Conservation (phyloP, 2,888 invertebrate genomes). For the Eudemis profundana region DNA sequence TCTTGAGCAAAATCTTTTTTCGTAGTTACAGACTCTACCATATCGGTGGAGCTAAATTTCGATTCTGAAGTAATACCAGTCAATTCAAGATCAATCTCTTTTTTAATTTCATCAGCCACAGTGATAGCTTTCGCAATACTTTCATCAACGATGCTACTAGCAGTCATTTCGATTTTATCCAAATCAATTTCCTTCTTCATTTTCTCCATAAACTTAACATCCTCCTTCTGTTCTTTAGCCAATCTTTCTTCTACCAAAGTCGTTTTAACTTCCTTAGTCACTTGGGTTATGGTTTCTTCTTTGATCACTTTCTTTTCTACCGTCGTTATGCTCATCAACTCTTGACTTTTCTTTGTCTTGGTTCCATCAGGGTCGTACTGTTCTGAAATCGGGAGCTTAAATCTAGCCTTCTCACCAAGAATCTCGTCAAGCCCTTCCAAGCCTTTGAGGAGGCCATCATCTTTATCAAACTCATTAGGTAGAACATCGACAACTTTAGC, state of each 20-base stretch:
- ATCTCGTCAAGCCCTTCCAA: slow-evolving; percentile 13
- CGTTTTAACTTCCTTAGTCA: slow-evolving; percentile 41
- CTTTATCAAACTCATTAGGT: slow-evolving; percentile 51
- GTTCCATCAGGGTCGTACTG: slow-evolving; percentile 71
- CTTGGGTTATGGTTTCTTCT: slow-evolving; percentile 29
- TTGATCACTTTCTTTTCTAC: slow-evolving; percentile 41
- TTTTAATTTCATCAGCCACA: slow-evolving; percentile 67
- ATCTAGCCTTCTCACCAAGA: slow-evolving; percentile 56
- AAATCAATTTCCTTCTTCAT: slow-evolving; percentile 62
- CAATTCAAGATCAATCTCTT: slow-evolving; percentile 65
- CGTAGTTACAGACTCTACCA: slow-evolving; percentile 1
- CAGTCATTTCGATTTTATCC: slow-evolving; percentile 68
- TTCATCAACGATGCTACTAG: slow-evolving; percentile 65
- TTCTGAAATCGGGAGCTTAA: slow-evolving; percentile 71
- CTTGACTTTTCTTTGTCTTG: slow-evolving; percentile 48
- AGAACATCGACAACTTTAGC: slow-evolving; percentile 51
- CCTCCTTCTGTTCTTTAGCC: slow-evolving; percentile 47
- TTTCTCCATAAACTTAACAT: slow-evolving; percentile 53
- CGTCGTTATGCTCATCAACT: slow-evolving; percentile 45
- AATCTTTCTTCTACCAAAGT: slow-evolving; percentile 49
- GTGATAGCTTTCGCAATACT: slow-evolving; percentile 71
- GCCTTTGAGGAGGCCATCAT: not conserved
- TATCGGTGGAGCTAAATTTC: slow-evolving; percentile 14
- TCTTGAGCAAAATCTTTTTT: slow-evolving; percentile 45
- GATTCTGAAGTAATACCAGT: slow-evolving; percentile 39